phyloP scores from a whole-genome alignment of 2,888 invertebrate genomes.

The Tenthredo scrophulariae region DNA sequence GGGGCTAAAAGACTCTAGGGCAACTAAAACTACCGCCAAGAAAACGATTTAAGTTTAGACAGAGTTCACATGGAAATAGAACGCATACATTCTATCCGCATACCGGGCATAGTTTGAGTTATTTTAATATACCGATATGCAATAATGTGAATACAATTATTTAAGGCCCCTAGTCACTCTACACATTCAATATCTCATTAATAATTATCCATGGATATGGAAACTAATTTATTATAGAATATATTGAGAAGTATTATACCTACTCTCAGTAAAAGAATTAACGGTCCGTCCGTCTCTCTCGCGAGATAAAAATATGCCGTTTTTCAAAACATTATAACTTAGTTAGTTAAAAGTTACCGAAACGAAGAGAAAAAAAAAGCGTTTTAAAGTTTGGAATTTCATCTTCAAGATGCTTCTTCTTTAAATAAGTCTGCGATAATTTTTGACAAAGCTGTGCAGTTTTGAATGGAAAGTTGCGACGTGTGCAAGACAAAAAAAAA shows the following conservation, averaged over 20 bases:
- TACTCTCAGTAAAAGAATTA: not conserved
- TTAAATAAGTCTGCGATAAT: not conserved
- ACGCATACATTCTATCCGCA: slow-evolving; percentile 66
- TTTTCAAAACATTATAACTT: not conserved
- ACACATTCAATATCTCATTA: not conserved
- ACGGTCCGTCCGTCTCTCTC: not conserved
- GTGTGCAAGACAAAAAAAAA: not conserved
- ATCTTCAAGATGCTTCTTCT: not conserved
- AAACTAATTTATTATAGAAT: not conserved
- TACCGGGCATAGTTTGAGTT: slow-evolving; percentile 62
- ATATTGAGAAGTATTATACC: not conserved
- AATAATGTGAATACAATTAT: not conserved
- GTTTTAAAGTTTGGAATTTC: not conserved
- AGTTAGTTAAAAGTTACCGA: not conserved
- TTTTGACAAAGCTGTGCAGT: not conserved
- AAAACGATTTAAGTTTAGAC: slow-evolving; percentile 74
- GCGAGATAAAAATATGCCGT: not conserved
- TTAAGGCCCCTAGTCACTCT: not conserved
- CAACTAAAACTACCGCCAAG: slow-evolving; percentile 65
- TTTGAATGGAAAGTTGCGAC: not conserved
- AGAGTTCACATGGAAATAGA: slow-evolving; percentile 76
- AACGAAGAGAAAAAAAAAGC: not conserved
- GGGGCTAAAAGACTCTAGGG: slow-evolving; percentile 56
- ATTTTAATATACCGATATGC: not conserved
- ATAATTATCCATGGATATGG: not conserved